Conservation (phyloP, 1,140 invertebrate species). For the Bicyclus anynana region DNA sequence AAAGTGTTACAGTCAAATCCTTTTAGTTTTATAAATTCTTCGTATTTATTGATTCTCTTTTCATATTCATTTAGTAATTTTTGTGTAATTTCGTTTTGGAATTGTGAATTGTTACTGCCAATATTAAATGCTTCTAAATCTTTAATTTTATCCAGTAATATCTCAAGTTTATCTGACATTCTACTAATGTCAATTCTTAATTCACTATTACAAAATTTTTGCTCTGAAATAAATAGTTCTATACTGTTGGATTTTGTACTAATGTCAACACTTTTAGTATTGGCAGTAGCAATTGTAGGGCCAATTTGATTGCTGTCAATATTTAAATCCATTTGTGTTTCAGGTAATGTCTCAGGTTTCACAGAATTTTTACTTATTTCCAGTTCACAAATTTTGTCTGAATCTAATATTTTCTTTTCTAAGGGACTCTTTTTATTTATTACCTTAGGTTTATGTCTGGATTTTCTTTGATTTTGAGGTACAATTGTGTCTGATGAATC, state of each 20-base stretch:
- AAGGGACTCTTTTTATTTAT: slow-evolving; percentile 26
- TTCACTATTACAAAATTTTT: slow-evolving; percentile 63
- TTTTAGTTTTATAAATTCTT: slow-evolving; percentile 45
- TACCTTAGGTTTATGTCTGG: slow-evolving; percentile 45
- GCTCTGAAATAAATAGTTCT: slow-evolving; percentile 54
- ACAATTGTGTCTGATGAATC: slow-evolving; percentile 54
- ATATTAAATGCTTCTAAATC: slow-evolving; percentile 24
- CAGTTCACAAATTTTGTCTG: slow-evolving; percentile 24
- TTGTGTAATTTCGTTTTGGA: slow-evolving; percentile 46
- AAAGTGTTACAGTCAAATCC: slow-evolving; percentile 32
- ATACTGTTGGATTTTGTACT: slow-evolving; percentile 31
- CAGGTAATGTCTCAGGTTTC: slow-evolving; percentile 15
- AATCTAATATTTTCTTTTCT: slow-evolving; percentile 30
- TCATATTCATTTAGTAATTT: slow-evolving; percentile 63
- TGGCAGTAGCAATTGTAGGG: slow-evolving; percentile 20
- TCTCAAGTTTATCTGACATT: slow-evolving; percentile 56
- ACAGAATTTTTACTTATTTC: slow-evolving; percentile 21
- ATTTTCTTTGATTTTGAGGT: slow-evolving; percentile 28
- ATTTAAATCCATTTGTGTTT: slow-evolving; percentile 16
- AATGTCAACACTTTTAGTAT: slow-evolving; percentile 4
- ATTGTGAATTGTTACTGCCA: slow-evolving; percentile 18
- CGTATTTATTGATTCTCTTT: slow-evolving; percentile 57
- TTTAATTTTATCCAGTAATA: slow-evolving; percentile 43
- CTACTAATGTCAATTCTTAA: slow-evolving; percentile 60
- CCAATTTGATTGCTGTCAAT: slow-evolving; percentile 36